Conservation (phyloP, 2,797 vertebrate species). For the Pteropus rufus region DNA sequence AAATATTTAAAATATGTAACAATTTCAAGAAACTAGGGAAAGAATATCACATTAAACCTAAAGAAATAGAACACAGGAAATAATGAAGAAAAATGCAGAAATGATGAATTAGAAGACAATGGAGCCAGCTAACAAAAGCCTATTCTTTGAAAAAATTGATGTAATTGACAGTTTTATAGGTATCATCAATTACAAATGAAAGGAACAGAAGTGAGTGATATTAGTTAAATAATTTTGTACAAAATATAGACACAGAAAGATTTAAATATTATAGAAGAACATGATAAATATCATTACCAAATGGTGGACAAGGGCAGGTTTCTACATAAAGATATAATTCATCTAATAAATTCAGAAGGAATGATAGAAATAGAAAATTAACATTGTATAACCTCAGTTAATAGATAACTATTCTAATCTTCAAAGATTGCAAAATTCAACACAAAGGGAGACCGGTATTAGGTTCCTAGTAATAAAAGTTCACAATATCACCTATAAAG, state of each 20-base stretch:
- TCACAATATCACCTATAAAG: not conserved
- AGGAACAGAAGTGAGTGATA: not conserved
- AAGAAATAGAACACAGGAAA: not conserved
- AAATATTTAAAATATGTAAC: not conserved
- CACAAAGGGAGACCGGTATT: not conserved
- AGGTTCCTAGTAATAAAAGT: not conserved
- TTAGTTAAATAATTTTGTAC: not conserved
- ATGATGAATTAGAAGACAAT: conserved; percentile 8
- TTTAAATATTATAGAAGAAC: not conserved
- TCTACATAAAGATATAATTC: not conserved
- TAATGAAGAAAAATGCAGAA: not conserved
- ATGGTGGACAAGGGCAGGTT: not conserved
- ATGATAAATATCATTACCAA: conserved; percentile 15
- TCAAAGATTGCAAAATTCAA: not conserved
- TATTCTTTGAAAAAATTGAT: conserved; percentile 27
- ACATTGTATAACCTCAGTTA: not conserved
- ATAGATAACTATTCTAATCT: not conserved
- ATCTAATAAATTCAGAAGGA: not conserved
- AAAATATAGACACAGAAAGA: not conserved
- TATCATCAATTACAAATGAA: not conserved
- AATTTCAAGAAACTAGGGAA: not conserved
- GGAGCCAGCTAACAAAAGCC: not conserved
- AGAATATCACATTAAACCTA: not conserved
- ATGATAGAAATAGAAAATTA: conserved; percentile 29
- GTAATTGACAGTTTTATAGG: not conserved